These are phyloP conservation scores for Yponomeuta evonymella DNA, from an alignment of 2,888 invertebrate species.

Conservation along the genomic window DNA sequence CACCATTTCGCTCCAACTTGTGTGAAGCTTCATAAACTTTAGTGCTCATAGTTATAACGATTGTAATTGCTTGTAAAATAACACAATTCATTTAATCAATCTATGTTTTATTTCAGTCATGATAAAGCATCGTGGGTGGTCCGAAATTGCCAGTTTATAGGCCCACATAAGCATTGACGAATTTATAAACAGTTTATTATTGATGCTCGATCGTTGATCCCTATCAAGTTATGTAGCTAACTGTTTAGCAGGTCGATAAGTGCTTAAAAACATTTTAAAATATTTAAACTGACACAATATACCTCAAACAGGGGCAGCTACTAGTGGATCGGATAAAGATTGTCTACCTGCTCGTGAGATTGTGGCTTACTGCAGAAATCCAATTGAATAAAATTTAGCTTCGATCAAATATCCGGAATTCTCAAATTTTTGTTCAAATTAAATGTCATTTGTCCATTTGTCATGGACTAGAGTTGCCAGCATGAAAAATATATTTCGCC, in stretches of 20 bases:
- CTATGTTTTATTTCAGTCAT: neutral
- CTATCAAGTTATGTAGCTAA: slow-evolving; percentile 28
- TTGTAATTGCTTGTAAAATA: neutral
- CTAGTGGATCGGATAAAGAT: neutral
- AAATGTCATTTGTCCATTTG: no score
- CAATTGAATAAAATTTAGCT: neutral
- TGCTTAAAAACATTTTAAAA: neutral
- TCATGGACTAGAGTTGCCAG: no score
- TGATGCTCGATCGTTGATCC: slow-evolving; percentile 32
- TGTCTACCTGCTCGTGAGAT: neutral
- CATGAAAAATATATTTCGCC: no score
- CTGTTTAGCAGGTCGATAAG: neutral
- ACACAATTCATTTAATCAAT: neutral
- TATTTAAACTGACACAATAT: neutral
- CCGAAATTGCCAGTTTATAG: slow-evolving; percentile 44
- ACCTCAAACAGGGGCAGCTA: neutral
- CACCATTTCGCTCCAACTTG: neutral
- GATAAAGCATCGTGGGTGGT: slow-evolving; percentile 38
- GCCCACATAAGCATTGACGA: slow-evolving; percentile 34
- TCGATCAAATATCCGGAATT: no score
- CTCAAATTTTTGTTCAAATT: no score
- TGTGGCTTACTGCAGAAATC: neutral
- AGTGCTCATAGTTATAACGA: neutral
- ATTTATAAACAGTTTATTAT: slow-evolving; percentile 30
- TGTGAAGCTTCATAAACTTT: neutral